Evolutionary conservation across 1,140 invertebrate genomes (phyloP), one percentile per base, ranked within the genome.

Genomic region (Sinella curviseta): DNA sequence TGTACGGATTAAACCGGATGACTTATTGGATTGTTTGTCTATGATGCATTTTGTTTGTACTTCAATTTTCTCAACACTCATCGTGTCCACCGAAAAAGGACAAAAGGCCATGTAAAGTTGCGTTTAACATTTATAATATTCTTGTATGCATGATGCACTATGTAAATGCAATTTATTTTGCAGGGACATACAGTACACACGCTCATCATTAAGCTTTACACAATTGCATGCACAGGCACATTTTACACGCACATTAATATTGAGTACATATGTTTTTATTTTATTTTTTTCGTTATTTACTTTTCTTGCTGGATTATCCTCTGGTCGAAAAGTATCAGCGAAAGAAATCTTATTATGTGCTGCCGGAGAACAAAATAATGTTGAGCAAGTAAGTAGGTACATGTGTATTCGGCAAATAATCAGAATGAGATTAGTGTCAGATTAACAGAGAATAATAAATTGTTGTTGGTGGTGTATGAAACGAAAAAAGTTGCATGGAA

Each of bases 341-440:
- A n/a, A n/a, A n/a, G n/a, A 3, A 60, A 60, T n/a, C 24, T 60
- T 60, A 26, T 48, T 60, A 60, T 17, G 55, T 12, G n/a, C n/a
- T 60, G n/a, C 3, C 39, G n/a, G n/a, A n/a, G n/a, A n/a, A n/a
- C n/a, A n/a, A n/a, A 48, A 48, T 48, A 48, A 17, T 48, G 39
- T 48, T 48, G 17, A 8, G 39, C 17, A 48, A 48, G 17, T 48
- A 48, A 8, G 39, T 48, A 8, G 4, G 39, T 48, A 17, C 4
- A 48, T 48, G 39, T 48, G 39, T 17, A 17, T 48, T 8, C 28
- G 48, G 55, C 30, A 65, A 77, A 77, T 34, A 77, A 77, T 67
- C 30, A 70, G n/a, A 75, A 75, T 78, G 70, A 80, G 81, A 82
- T 82, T 80, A 82, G 33, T 82, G 81, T 82, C 81, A 80, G 81